Evolutionary conservation across 1,140 invertebrate genomes (phyloP).

Genomic region (Rhyzopertha dominica): DNA sequence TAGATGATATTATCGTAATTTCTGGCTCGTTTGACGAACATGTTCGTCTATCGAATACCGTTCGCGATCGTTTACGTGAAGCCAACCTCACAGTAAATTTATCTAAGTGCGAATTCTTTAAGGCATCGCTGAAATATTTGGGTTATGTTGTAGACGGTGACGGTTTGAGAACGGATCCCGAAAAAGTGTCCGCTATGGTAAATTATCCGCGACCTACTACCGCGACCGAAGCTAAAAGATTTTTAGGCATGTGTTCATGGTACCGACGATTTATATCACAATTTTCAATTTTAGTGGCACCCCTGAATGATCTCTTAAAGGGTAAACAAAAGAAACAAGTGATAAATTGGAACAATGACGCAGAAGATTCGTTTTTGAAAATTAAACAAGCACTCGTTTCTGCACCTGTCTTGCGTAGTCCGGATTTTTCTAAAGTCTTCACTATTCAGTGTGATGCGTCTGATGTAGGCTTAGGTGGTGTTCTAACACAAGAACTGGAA

Average conservation of each 20-base stretch:
- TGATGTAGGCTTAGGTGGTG: constrained; percentile 23
- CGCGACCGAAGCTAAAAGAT: constrained; percentile 33
- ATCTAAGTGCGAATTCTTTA: constrained; percentile 21
- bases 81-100: constrained; percentile 26
- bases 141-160: constrained; percentile 9
- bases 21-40: constrained; percentile 32
- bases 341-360: constrained; percentile 10
- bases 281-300: constrained; percentile 39
- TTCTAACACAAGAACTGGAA: constrained; percentile 24
- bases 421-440: constrained; percentile 28
- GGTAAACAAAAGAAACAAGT: constrained; percentile 25
- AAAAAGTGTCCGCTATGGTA: constrained; percentile 19
- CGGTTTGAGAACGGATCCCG: too few species aligned
- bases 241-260: constrained; percentile 44
- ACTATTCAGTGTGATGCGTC: constrained; percentile 23
- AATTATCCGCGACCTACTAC: constrained; percentile 14
- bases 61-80: constrained; percentile 19
- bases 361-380: constrained; percentile 18
- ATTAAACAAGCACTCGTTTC: constrained; percentile 22
- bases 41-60: constrained; percentile 19
- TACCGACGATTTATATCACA: constrained; percentile 47
- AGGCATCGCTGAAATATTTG: constrained; percentile 9
- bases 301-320: constrained; percentile 41
- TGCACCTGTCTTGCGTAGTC: constrained; percentile 24
- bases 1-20: constrained; percentile 40